These are phyloP conservation scores for Pteropus rufus DNA, from an alignment of 2,797 vertebrate genomes.

Conservation along the genomic window DNA sequence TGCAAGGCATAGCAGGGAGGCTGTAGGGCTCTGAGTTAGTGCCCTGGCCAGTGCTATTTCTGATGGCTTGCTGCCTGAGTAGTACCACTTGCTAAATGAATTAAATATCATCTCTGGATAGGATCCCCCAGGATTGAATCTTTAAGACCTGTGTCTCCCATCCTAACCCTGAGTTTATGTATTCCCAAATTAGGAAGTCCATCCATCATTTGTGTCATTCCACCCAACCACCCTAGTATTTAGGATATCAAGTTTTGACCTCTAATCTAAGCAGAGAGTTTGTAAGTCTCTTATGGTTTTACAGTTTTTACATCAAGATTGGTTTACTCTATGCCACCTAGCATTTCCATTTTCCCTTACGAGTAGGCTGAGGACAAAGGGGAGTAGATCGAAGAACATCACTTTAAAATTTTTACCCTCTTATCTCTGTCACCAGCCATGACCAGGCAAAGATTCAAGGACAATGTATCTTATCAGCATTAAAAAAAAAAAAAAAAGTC, in stretches of 20 bases:
- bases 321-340: background rate
- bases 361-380: background rate
- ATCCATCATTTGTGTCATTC: background rate
- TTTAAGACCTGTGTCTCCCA: background rate
- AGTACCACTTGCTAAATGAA: background rate
- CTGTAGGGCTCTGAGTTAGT: background rate
- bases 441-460: slow-evolving; percentile 12
- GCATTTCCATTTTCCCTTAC: background rate
- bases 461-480: background rate
- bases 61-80: background rate
- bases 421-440: background rate
- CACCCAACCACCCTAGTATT: background rate
- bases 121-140: background rate
- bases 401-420: background rate
- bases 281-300: background rate
- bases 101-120: background rate
- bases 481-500: background rate
- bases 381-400: background rate
- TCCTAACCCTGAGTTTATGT: background rate
- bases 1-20: background rate
- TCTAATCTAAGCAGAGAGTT: background rate
- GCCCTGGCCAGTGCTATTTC: background rate
- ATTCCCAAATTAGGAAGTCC: background rate
- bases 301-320: background rate
- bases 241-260: background rate